Evolutionary conservation across 1,140 invertebrate species (phyloP).

Genomic region (Procambarus clarkii): DNA sequence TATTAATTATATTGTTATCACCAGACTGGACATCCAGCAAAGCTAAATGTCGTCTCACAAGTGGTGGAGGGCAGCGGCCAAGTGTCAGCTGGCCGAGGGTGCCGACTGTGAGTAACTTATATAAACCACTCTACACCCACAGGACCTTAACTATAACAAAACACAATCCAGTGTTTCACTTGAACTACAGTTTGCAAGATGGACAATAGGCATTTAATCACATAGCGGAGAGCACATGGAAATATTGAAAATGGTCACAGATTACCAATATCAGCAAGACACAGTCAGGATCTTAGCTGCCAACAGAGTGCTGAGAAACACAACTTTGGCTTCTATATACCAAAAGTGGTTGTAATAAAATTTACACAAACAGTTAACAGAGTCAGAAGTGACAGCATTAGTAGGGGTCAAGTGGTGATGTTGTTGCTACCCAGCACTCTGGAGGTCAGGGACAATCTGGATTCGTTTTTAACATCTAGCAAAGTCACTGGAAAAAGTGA

Average conservation of each 20-base stretch:
- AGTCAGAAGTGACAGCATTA: constrained; percentile 14
- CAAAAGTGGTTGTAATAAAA: not conserved
- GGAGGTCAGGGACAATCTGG: constrained; percentile 18
- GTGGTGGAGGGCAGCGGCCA: not conserved
- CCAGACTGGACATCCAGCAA: not conserved
- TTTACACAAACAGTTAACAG: constrained; percentile 5
- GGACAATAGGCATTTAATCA: constrained; percentile 66
- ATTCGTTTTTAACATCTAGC: constrained; percentile 56
- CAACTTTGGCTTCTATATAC: constrained; percentile 29
- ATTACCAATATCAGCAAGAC: constrained; percentile 14
- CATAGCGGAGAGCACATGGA: constrained; percentile 63
- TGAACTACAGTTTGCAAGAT: constrained; percentile 59
- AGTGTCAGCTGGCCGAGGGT: not conserved
- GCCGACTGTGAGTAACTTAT: constrained; percentile 37
- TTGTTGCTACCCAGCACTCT: constrained; percentile 15
- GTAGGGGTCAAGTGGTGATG: constrained; percentile 5
- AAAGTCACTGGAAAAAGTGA: constrained; percentile 67
- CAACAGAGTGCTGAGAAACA: constrained; percentile 20
- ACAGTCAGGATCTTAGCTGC: not conserved
- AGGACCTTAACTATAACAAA: constrained; percentile 55
- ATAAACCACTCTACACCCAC: constrained; percentile 53
- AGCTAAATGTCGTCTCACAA: not conserved
- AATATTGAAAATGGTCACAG: constrained; percentile 51
- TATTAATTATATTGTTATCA: not conserved
- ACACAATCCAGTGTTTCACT: constrained; percentile 66